Conservation (phyloP, 2,113 vertebrate genomes). For the Phocoena phocoena region DNA sequence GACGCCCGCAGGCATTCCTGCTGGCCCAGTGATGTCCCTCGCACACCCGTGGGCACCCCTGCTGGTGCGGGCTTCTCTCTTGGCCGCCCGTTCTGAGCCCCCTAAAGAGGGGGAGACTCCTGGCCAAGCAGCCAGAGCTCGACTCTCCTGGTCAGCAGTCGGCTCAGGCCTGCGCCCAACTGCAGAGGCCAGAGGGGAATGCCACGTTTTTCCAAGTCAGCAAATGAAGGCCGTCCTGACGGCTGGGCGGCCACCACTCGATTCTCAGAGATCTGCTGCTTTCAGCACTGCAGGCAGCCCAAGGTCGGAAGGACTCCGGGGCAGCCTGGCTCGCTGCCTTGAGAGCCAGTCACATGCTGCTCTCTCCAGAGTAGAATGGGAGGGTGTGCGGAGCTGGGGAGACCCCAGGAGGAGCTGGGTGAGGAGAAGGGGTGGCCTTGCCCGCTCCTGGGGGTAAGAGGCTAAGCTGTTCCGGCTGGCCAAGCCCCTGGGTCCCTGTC, state of each 20-base stretch:
- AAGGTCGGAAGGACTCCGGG: conserved; percentile 43
- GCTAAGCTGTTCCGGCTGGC: conserved; percentile 40
- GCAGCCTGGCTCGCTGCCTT: background rate
- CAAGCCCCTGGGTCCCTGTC: background rate
- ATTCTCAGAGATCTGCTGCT: conserved; percentile 45
- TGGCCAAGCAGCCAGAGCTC: background rate
- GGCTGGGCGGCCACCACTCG: background rate
- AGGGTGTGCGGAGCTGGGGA: background rate
- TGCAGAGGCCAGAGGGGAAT: conserved; percentile 59
- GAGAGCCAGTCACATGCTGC: background rate
- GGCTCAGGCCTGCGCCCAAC: conserved; percentile 39
- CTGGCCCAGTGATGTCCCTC: background rate
- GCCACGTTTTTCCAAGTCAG: conserved; percentile 64
- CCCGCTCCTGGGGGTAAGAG: background rate
- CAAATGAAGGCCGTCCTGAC: background rate
- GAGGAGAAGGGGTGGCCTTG: background rate
- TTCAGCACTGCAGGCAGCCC: conserved; percentile 49
- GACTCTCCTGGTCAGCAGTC: conserved; percentile 49
- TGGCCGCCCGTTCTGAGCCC: background rate
- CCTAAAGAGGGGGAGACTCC: background rate
- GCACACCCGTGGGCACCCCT: background rate
- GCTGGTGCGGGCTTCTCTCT: background rate
- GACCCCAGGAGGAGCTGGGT: background rate
- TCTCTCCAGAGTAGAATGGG: background rate
- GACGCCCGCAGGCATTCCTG: rapidly evolving